Percentiles rank a stretch among this genome's conserved stretches.
Evolutionary conservation across 2,113 vertebrate species (phyloP).

Genomic region (Charina bottae): DNA sequence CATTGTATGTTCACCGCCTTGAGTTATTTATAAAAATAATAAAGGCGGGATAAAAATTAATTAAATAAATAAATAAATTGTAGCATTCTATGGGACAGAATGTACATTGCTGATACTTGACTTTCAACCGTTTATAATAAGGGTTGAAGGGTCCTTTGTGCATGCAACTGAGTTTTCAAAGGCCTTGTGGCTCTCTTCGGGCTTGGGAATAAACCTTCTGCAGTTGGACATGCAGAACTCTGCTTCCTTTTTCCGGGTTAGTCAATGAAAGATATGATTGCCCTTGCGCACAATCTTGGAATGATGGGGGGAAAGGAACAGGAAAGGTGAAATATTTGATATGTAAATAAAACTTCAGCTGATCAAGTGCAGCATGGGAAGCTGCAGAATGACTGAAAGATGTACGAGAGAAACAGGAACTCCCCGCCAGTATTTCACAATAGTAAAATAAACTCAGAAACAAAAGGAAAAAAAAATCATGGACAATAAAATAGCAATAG

Average conservation of each 20-base stretch:
- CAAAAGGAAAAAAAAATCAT: background rate
- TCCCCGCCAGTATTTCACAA: background rate
- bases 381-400: background rate
- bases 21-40: too few relatives aligned
- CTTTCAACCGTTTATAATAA: too few relatives aligned
- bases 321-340: background rate
- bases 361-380: background rate
- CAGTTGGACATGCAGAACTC: too few relatives aligned
- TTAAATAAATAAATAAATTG: too few relatives aligned
- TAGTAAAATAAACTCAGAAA: background rate
- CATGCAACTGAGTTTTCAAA: too few relatives aligned
- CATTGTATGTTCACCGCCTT: too few relatives aligned
- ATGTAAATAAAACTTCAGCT: background rate
- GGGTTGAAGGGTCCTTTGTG: too few relatives aligned
- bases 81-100: too few relatives aligned
- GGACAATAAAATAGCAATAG: background rate
- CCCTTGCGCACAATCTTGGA: background rate
- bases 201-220: too few relatives aligned
- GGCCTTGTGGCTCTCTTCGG: too few relatives aligned
- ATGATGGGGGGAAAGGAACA: background rate
- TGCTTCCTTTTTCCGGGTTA: background rate
- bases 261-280: background rate
- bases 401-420: background rate
- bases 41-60: too few relatives aligned
- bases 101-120: too few relatives aligned